These are phyloP conservation scores for Oasisia sp. DNA, from an alignment of 2,888 invertebrate species.

Conservation along the genomic window DNA sequence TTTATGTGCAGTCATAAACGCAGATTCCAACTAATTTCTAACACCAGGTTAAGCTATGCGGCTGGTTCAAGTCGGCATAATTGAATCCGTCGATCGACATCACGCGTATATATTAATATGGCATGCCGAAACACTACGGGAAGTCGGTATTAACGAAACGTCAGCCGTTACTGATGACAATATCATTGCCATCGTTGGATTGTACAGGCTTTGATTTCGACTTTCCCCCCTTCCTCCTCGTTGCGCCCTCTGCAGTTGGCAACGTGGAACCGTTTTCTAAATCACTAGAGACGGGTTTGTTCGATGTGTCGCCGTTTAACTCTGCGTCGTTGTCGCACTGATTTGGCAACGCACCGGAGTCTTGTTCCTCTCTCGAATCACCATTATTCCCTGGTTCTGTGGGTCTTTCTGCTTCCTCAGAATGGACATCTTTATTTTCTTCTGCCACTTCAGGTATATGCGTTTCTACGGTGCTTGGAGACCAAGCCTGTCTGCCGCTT, in stretches of 20 bases:
- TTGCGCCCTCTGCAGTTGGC: not conserved
- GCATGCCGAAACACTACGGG: not conserved
- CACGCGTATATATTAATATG: not conserved
- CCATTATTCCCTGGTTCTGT: not conserved
- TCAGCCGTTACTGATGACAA: constrained; percentile 4
- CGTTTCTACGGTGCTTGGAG: not conserved
- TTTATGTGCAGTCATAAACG: not conserved
- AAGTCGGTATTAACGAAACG: not conserved
- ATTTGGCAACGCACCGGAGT: not conserved
- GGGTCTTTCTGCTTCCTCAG: not conserved
- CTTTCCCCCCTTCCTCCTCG: not conserved
- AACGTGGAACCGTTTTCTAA: not conserved
- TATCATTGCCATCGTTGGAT: not conserved
- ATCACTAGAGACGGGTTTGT: not conserved
- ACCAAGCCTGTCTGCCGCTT: not conserved
- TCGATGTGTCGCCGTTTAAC: not conserved
- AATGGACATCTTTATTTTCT: not conserved
- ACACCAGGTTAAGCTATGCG: not conserved
- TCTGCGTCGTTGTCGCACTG: not conserved
- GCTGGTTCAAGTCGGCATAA: not conserved
- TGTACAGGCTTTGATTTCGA: not conserved
- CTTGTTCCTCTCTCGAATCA: not conserved
- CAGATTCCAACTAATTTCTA: not conserved
- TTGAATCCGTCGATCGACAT: not conserved
- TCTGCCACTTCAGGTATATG: not conserved